Evolutionary conservation across 2,888 invertebrate genomes (phyloP), one percentile per base, ranked within the genome.

Genomic region (Drosophila neonasuta): DNA sequence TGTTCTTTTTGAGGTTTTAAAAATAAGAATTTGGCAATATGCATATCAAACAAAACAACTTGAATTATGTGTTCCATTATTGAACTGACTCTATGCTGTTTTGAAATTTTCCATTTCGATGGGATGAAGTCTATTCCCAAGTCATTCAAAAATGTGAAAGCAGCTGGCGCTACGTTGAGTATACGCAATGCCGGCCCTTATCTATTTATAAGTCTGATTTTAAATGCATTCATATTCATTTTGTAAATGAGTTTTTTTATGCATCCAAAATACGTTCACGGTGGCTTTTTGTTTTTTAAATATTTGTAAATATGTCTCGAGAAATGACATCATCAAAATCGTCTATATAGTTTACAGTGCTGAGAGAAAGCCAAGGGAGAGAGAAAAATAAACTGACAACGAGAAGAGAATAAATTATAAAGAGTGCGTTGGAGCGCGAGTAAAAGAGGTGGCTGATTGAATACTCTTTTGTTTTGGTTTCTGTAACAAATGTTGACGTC

Each of bases 31-130:
- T n/a, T n/a, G n/a, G 10, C 10, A 30, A 46, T 29, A 29, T 9
- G n/a, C 8, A 4, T 29, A 29, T 3, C 2, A 3, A 11, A 7
- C 2, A 44, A 44, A 24, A 29, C 24, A 24, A 11, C 15, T 11
- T 49, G 17, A 49, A 49, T 49, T 17, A 49, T 49, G 49, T 1
- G 3, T 34, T 49, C 17, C 49, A 34, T 49, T 49, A n/a, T 17
- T 17, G 17, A 49, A 32, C 11, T 49, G 34, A 32, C 17, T 20
- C 10, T 17, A 8, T 17, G 32, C 8, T 32, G 17, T 49, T 49
- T 34, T n/a, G 20, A 49, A 34, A 49, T 20, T n/a, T 41, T 39
- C 24, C 10, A 24, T 39, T 24, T 13, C 1, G 6, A 24, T 13
- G 20, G 10, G 29, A 50, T 24, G 9, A 8, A 30, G 34, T 34